phyloP scores from a whole-genome alignment of 2,113 vertebrate species.

The Todiramphus chloris region DNA sequence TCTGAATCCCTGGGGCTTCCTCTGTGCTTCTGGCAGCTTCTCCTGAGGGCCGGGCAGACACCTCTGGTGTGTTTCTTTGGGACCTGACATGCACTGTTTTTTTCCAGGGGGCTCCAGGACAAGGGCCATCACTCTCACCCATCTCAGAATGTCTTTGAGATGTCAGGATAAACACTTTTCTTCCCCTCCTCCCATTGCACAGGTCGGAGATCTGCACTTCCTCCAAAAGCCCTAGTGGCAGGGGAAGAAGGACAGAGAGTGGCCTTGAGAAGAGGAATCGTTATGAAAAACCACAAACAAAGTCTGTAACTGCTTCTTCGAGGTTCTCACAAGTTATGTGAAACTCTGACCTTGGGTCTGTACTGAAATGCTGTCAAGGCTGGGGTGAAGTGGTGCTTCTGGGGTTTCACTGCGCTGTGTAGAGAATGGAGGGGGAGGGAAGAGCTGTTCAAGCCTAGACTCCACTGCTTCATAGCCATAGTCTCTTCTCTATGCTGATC shows the following conservation, averaged over 20 bases:
- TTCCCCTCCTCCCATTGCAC: accelerated
- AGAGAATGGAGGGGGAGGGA: background rate
- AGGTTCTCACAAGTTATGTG: background rate
- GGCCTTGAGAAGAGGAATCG: background rate
- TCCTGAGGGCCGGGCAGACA: background rate
- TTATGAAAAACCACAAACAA: background rate
- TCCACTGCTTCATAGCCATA: background rate
- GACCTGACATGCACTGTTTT: background rate
- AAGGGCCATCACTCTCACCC: background rate
- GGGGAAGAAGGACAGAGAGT: background rate
- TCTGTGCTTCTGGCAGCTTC: background rate
- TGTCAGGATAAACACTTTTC: background rate
- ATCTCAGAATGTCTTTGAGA: background rate
- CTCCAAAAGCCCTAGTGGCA: background rate
- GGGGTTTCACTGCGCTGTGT: background rate
- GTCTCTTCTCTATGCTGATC: background rate
- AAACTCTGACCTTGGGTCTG: background rate
- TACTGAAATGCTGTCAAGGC: background rate
- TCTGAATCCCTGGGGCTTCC: background rate
- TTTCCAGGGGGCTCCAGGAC: background rate
- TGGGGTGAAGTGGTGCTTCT: background rate
- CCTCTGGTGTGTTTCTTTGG: background rate
- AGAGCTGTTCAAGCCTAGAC: background rate
- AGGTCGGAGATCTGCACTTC: background rate
- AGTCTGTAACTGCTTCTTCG: background rate